Evolutionary conservation across 2,797 vertebrate genomes (phyloP).

Genomic region (Hyperoplus lanceolatus): DNA sequence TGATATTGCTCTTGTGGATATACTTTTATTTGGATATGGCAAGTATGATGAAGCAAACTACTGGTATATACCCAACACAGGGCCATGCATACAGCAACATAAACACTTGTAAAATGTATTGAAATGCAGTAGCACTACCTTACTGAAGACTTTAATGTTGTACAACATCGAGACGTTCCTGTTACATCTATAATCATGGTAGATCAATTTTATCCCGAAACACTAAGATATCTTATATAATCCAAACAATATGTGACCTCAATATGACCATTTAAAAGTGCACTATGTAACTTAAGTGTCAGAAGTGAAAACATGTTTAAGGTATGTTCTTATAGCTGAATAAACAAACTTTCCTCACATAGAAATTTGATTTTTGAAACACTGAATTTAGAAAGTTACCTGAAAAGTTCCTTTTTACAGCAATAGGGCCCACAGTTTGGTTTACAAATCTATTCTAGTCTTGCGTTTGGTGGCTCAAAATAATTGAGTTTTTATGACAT

Average conservation of each 20-base stretch:
- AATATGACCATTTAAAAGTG: constrained; percentile 11
- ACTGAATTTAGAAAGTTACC: too few relatives aligned
- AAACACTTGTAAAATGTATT: constrained; percentile 52
- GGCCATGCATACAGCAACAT: constrained; percentile 36
- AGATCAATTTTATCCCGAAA: background rate
- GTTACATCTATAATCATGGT: background rate
- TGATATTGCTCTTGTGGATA: constrained; percentile 69
- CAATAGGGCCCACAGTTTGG: too few relatives aligned
- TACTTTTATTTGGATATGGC: constrained; percentile 67
- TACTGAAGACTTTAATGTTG: constrained; percentile 13
- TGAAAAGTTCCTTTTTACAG: too few relatives aligned
- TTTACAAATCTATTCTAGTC: too few relatives aligned
- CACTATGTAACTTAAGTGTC: too few relatives aligned
- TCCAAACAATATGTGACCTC: constrained; percentile 1
- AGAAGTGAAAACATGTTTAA: too few relatives aligned
- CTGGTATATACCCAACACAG: constrained; percentile 43
- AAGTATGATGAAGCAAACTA: constrained; percentile 59
- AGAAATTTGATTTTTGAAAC: too few relatives aligned
- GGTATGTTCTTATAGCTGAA: too few relatives aligned
- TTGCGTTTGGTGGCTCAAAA: too few relatives aligned
- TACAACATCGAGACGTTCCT: background rate
- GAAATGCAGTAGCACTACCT: constrained; percentile 22
- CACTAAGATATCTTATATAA: background rate
- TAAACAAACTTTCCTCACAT: too few relatives aligned
- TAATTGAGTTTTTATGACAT: too few relatives aligned